Percentiles rank a stretch among this genome's conserved stretches.
Evolutionary conservation across 2,888 invertebrate species (phyloP).

Genomic region (Drosophila paracracens): DNA sequence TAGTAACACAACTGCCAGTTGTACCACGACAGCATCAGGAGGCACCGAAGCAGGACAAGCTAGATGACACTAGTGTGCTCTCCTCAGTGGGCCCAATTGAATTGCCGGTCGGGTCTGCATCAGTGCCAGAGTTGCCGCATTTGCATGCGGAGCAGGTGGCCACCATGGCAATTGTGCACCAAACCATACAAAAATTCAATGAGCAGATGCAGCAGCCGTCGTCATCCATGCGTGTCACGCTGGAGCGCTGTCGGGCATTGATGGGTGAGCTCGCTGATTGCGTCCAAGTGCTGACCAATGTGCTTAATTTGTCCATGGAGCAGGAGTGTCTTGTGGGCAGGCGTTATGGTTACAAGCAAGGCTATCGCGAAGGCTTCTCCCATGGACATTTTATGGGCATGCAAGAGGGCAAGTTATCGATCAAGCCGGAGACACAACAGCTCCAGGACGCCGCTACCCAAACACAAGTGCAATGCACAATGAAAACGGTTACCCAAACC

Average conservation of each 20-base stretch:
- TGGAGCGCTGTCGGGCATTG: slow-evolving; percentile 31
- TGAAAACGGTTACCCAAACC: not conserved
- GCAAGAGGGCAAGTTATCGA: slow-evolving; percentile 53
- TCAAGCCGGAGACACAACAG: not conserved
- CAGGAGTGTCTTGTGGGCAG: slow-evolving; percentile 61
- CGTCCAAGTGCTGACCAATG: slow-evolving; percentile 54
- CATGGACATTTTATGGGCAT: slow-evolving; percentile 66
- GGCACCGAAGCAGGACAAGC: not conserved
- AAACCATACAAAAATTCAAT: slow-evolving; percentile 40
- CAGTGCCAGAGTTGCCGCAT: slow-evolving; percentile 48
- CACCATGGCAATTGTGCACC: slow-evolving; percentile 51
- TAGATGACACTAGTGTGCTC: slow-evolving; percentile 19
- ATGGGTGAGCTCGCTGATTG: slow-evolving; percentile 47
- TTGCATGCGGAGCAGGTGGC: slow-evolving; percentile 58
- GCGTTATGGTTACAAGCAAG: slow-evolving; percentile 55
- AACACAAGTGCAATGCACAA: not conserved
- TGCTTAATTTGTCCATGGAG: slow-evolving; percentile 65
- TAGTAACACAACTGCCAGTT: slow-evolving; percentile 30
- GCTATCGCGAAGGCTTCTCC: slow-evolving; percentile 63
- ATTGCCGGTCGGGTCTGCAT: slow-evolving; percentile 31
- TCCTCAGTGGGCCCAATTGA: slow-evolving; percentile 45
- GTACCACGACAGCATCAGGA: not conserved
- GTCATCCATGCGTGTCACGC: slow-evolving; percentile 15
- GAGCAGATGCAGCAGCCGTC: slow-evolving; percentile 17
- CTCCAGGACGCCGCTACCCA: slow-evolving; percentile 16